A percentile compares a stretch with the other conserved stretches of the same genome.
Evolutionary conservation across 2,888 invertebrate genomes (phyloP).

Genomic region (Phaedon cochleariae): DNA sequence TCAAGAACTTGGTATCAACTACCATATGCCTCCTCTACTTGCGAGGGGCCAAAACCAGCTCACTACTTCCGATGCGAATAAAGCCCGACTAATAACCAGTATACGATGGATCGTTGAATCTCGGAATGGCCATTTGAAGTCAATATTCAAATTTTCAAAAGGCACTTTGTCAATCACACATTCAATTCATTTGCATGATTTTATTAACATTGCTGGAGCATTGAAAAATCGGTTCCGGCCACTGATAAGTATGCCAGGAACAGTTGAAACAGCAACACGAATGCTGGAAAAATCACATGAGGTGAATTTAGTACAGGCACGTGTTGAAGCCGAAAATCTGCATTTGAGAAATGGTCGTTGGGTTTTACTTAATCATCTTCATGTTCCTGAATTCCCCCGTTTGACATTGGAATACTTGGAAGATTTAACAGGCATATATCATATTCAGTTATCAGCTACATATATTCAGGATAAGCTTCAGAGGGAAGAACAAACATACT

Average conservation of each 20-base stretch:
- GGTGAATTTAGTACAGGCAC: slow-evolving; percentile 1
- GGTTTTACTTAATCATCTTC: neutral
- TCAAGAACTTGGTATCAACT: slow-evolving; percentile 7
- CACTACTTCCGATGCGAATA: slow-evolving; percentile 12
- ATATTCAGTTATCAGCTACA: neutral
- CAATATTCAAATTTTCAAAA: slow-evolving; percentile 4
- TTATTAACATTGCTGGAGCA: slow-evolving; percentile 8
- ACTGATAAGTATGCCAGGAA: slow-evolving; percentile 8
- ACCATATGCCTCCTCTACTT: slow-evolving; percentile 1
- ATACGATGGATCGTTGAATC: neutral
- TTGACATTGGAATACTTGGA: slow-evolving; percentile 10
- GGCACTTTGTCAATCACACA: neutral
- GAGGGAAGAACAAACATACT: slow-evolving; percentile 6
- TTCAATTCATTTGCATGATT: slow-evolving; percentile 3
- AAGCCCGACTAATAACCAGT: slow-evolving; percentile 4
- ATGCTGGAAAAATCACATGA: slow-evolving; percentile 10
- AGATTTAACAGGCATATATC: slow-evolving; percentile 10
- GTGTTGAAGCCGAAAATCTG: slow-evolving; percentile 9
- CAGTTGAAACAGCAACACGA: slow-evolving; percentile 7
- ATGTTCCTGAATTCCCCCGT: neutral
- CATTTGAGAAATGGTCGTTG: slow-evolving; percentile 6
- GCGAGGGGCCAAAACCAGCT: slow-evolving; percentile 6
- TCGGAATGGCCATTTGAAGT: slow-evolving; percentile 1
- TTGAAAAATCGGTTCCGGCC: slow-evolving; percentile 2
- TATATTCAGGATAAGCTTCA: slow-evolving; percentile 1